phyloP scores from a whole-genome alignment of 1,140 invertebrate genomes.

The Diorhabda elongata region DNA sequence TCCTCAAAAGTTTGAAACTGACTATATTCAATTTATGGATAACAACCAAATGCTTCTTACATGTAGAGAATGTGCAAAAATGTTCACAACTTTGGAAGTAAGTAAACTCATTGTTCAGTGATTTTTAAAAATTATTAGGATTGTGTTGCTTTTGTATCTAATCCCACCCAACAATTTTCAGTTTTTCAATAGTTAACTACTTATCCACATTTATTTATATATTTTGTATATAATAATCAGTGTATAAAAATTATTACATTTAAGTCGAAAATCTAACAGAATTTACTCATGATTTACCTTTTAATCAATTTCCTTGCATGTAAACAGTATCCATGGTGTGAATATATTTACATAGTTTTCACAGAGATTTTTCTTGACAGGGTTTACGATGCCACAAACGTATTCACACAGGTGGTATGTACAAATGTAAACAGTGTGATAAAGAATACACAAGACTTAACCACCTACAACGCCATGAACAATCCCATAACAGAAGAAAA shows the following conservation, averaged over 20 bases:
- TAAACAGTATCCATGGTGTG: too few species aligned
- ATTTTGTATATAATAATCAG: too few species aligned
- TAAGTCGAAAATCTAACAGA: too few species aligned
- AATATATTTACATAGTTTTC: too few species aligned
- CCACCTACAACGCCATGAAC: slow-evolving; percentile 41
- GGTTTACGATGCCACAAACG: slow-evolving; percentile 39
- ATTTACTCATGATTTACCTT: too few species aligned
- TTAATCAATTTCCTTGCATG: too few species aligned
- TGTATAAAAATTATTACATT: too few species aligned
- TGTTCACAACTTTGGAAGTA: slow-evolving; percentile 42
- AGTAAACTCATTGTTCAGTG: slow-evolving; percentile 5
- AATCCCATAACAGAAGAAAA: slow-evolving; percentile 39
- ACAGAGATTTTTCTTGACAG: not conserved
- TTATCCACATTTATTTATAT: too few species aligned
- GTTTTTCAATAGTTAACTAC: too few species aligned
- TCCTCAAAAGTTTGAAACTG: slow-evolving; percentile 27
- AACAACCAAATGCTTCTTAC: slow-evolving; percentile 41
- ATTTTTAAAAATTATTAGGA: too few species aligned
- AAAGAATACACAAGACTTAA: slow-evolving; percentile 42
- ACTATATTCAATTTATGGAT: slow-evolving; percentile 41
- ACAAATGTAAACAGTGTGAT: slow-evolving; percentile 42
- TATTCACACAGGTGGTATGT: slow-evolving; percentile 37
- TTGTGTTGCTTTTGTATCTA: too few species aligned
- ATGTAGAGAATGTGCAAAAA: slow-evolving; percentile 41
- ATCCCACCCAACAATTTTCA: too few species aligned